phyloP scores from a whole-genome alignment of 2,113 vertebrate species.

The Panthera leo region DNA sequence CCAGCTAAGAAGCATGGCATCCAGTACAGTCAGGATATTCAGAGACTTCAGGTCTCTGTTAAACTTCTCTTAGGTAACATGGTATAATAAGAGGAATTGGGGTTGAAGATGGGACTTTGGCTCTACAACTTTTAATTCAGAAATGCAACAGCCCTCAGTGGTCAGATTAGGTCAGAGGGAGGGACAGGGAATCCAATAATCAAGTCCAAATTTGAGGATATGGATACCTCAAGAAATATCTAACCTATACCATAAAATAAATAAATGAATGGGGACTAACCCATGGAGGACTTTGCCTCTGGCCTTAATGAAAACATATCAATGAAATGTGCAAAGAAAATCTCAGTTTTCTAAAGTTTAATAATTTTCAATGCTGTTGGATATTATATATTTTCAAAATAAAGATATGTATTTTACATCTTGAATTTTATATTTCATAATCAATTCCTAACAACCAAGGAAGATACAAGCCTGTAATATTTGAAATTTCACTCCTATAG shows the following conservation, averaged over 20 bases:
- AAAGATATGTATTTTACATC: not conserved
- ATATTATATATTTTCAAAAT: not conserved
- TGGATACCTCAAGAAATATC: not conserved
- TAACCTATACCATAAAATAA: not conserved
- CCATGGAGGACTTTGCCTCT: not conserved
- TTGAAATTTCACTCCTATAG: not conserved
- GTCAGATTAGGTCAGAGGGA: not conserved
- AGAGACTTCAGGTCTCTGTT: not conserved
- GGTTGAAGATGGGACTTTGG: not conserved
- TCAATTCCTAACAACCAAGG: not conserved
- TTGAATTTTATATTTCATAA: constrained; percentile 1
- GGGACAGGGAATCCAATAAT: not conserved
- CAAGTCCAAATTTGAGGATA: not conserved
- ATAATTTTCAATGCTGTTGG: not conserved
- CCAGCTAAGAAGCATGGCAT: not conserved
- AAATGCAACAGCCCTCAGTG: not conserved
- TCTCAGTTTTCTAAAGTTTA: not conserved
- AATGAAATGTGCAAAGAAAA: not conserved
- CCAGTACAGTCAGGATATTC: not conserved
- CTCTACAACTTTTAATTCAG: not conserved
- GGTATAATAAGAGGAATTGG: not conserved
- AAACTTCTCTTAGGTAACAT: not conserved
- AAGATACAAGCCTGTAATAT: not conserved
- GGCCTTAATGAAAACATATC: not conserved
- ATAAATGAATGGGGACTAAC: not conserved